These are phyloP conservation scores for Lepisosteus oculatus DNA, from an alignment of 2,113 vertebrate species.

Conservation along the genomic window DNA sequence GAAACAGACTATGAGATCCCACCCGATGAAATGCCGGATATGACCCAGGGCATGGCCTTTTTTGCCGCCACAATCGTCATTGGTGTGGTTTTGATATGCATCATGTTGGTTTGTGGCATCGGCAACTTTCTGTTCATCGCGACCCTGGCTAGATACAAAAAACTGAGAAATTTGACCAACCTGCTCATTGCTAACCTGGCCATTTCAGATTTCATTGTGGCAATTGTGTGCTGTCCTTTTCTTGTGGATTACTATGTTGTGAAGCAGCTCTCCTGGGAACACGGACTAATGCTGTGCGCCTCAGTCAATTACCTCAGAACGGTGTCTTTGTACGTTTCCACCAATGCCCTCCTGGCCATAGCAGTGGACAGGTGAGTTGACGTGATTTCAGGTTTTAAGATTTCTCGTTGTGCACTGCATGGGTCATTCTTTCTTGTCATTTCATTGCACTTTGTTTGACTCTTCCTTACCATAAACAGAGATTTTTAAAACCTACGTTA, in stretches of 20 bases:
- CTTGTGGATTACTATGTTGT: constrained; percentile 97
- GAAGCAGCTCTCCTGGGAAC: constrained; percentile 88
- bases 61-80: constrained; percentile 85
- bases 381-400: too few species aligned
- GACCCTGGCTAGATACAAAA: constrained; percentile 84
- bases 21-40: constrained; percentile 77
- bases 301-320: constrained; percentile 89
- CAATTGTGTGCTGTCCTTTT: constrained; percentile 92
- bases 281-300: constrained; percentile 83
- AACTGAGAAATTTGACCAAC: constrained; percentile 92
- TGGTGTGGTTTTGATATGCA: constrained; percentile 80
- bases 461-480: too few species aligned
- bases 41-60: constrained; percentile 86
- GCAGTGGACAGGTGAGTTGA: constrained; percentile 85
- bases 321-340: constrained; percentile 90
- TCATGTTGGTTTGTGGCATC: constrained; percentile 88
- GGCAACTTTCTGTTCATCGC: constrained; percentile 88
- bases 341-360: constrained; percentile 91
- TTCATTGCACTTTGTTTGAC: too few species aligned
- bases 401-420: neutral
- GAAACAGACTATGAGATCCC: constrained; percentile 79
- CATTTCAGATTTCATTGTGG: constrained; percentile 91
- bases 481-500: too few species aligned
- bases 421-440: too few species aligned
- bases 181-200: constrained; percentile 94